Base-by-base conservation (phyloP, 2,113 vertebrate species). In the Puffinus mauretanicus region DNA sequence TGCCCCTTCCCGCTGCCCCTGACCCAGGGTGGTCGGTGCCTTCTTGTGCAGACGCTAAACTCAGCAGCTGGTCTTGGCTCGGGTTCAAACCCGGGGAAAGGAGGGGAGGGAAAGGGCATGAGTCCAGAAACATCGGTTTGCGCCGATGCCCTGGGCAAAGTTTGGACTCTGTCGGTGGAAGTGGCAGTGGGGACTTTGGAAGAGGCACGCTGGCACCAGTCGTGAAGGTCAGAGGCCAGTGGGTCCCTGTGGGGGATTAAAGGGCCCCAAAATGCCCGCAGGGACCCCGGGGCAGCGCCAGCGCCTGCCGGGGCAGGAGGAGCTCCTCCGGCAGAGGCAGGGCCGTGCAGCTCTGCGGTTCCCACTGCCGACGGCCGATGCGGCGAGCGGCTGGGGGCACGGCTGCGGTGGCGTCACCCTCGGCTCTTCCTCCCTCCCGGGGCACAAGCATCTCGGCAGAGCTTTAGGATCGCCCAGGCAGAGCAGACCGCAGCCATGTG, bases 331-430 rank as follows among this genome's bases (percentile, higher is more conserved):
- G 51, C 65, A 82, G 36, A 54, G 44, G 44, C 21, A 9, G 40
- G 34, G 36, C 72, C 0, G 0, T 13, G n/a, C 2, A 2, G 57
- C 21, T 70, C 82, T 44, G 57, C 0, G 0, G 47, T 42, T 57
- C n/a, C 55, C 2, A 1, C 82, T 65, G 85, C n/a, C 73, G 71
- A 27, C 0, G 0, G 60, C 22, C 0, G 1, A 11, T 25, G 66
- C 3, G 6, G 46, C 1, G 11, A 38, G 49, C 1, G 2, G 76
- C 42, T 24, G 52, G 71, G 42, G 57, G n/a, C 52, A 32, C 2
- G 0, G 14, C 26, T 8, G 8, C 0, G 0, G 3, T 11, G 6
- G 32, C 7, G 1, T 73, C 67, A 76, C 49, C 25, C 66, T 81
- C 15, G 1, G 24, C 72, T 83, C 66, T 54, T 92, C 82, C 66